These are phyloP conservation scores for Selenia dentaria DNA, from an alignment of 2,888 invertebrate genomes.

Conservation along the genomic window DNA sequence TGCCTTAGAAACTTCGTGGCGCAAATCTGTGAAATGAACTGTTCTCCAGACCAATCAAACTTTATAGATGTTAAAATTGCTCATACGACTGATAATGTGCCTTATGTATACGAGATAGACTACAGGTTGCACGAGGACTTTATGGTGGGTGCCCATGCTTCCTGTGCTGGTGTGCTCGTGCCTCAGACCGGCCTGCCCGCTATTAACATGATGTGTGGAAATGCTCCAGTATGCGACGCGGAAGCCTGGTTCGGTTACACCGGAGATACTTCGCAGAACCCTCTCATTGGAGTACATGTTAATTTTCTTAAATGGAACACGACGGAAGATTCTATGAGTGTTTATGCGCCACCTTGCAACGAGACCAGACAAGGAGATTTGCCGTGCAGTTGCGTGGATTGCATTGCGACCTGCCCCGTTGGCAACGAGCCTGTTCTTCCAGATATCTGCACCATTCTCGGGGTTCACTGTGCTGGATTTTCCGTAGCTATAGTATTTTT, in stretches of 20 bases:
- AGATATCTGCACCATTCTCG: constrained; percentile 82
- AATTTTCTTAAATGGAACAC: constrained; percentile 78
- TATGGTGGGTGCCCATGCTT: constrained; percentile 87
- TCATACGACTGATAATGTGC: constrained; percentile 36
- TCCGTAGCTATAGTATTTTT: constrained; percentile 84
- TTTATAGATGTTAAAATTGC: constrained; percentile 49
- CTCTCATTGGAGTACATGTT: constrained; percentile 86
- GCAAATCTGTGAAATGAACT: constrained; percentile 92
- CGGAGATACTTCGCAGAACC: constrained; percentile 81
- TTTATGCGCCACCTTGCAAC: constrained; percentile 81
- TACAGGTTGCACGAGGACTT: constrained; percentile 85
- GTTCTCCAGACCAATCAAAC: constrained; percentile 88
- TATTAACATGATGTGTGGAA: constrained; percentile 92
- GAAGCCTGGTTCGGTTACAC: constrained; percentile 87
- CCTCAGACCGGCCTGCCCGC: constrained; percentile 90
- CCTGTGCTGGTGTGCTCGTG: constrained; percentile 91
- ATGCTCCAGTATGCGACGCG: constrained; percentile 86
- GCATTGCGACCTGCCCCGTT: constrained; percentile 85
- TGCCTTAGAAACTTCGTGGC: constrained; percentile 91
- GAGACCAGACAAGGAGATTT: constrained; percentile 81
- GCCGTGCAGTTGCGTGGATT: constrained; percentile 92
- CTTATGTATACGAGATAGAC: constrained; percentile 76
- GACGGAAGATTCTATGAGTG: constrained; percentile 68
- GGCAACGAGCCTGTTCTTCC: constrained; percentile 65
- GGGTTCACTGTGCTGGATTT: constrained; percentile 87